Conservation (phyloP, 2,888 invertebrate genomes). For the Tenthredo amoena region DNA sequence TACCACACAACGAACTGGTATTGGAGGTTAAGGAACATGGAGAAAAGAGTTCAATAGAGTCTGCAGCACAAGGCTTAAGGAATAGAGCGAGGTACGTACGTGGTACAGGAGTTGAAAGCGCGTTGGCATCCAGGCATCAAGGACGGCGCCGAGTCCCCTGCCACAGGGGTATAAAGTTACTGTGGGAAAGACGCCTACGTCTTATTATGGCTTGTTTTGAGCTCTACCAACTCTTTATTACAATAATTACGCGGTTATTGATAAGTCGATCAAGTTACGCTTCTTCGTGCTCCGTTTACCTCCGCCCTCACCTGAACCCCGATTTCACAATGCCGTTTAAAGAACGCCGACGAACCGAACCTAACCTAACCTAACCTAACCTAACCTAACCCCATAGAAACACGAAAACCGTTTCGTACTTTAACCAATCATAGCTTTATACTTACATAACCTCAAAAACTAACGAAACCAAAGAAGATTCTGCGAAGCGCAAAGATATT, state of each 20-base stretch:
- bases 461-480: not conserved
- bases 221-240: constrained; percentile 77
- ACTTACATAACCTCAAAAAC: not conserved
- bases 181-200: constrained; percentile 77
- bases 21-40: constrained; percentile 56
- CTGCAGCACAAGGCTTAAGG: constrained; percentile 61
- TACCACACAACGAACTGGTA: constrained; percentile 14
- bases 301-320: not conserved
- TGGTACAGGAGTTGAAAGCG: constrained; percentile 26
- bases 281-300: not conserved
- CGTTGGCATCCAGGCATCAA: constrained; percentile 56
- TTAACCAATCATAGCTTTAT: not conserved
- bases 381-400: not conserved
- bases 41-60: constrained; percentile 65
- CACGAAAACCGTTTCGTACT: not conserved
- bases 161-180: constrained; percentile 77
- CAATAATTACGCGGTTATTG: constrained; percentile 78
- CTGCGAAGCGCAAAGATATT: not conserved
- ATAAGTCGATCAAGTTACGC: constrained; percentile 78
- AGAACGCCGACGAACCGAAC: constrained; percentile 24
- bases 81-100: not conserved
- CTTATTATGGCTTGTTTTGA: constrained; percentile 78
- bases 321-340: constrained; percentile 26
- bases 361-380: not conserved
- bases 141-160: constrained; percentile 69